Percentiles rank a stretch among this genome's conserved stretches.
These are phyloP conservation scores for Oncopeltus fasciatus DNA, from an alignment of 1,140 invertebrate species.

Conservation along the genomic window DNA sequence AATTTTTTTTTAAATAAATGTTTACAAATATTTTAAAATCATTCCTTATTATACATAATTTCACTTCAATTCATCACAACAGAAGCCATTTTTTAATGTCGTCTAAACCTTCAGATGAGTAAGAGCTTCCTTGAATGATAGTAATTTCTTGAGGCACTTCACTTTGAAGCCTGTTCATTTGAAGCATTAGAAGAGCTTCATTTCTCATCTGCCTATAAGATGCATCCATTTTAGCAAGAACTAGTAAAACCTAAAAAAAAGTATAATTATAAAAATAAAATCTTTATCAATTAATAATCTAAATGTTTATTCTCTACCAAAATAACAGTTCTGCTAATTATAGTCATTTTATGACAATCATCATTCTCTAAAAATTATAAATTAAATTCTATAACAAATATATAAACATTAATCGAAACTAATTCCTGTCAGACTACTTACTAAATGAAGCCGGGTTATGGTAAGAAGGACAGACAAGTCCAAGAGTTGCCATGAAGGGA, in stretches of 20 bases:
- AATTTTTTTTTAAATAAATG: too few species aligned
- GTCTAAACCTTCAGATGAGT: constrained; percentile 50
- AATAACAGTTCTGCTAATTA: too few species aligned
- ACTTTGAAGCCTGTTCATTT: constrained; percentile 44
- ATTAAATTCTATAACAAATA: too few species aligned
- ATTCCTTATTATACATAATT: neutral
- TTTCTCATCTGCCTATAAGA: constrained; percentile 70
- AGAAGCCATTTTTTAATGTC: constrained; percentile 46
- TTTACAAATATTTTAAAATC: too few species aligned
- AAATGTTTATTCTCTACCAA: too few species aligned
- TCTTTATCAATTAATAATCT: too few species aligned
- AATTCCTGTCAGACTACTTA: too few species aligned
- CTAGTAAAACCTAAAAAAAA: constrained; percentile 45
- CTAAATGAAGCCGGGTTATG: constrained; percentile 92
- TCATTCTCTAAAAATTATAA: too few species aligned
- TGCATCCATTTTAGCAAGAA: constrained; percentile 66
- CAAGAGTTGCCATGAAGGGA: constrained; percentile 64
- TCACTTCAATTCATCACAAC: neutral
- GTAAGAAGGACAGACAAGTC: constrained; percentile 74
- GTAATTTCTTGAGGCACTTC: constrained; percentile 48
- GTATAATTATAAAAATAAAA: too few species aligned
- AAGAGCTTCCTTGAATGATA: constrained; percentile 54
- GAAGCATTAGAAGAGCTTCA: constrained; percentile 62
- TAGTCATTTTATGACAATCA: too few species aligned
- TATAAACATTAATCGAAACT: too few species aligned